Evolutionary conservation across 1,140 invertebrate genomes (phyloP).

Genomic region (Ostrea denselamellosa): DNA sequence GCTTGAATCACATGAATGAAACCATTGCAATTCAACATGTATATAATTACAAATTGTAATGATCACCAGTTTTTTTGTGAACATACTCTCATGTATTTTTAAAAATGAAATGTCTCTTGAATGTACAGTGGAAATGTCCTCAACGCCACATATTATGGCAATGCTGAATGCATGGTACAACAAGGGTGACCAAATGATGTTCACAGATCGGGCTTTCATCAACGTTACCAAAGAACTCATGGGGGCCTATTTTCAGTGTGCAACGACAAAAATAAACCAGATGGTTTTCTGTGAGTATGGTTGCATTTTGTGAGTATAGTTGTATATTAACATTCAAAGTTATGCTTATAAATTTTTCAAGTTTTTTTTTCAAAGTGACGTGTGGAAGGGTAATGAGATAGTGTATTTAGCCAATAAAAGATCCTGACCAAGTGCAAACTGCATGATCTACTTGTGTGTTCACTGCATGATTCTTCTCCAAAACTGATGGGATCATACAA

Average conservation of each 20-base stretch:
- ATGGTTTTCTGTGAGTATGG: slow-evolving; percentile 13
- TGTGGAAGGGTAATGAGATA: too few species aligned
- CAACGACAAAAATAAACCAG: not conserved
- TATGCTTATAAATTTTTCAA: too few species aligned
- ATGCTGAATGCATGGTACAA: not conserved
- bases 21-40: too few species aligned
- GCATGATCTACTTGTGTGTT: not conserved
- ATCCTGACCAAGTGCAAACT: too few species aligned
- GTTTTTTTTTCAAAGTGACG: too few species aligned
- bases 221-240: not conserved
- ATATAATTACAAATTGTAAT: not conserved
- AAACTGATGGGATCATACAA: not conserved
- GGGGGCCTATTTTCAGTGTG: not conserved
- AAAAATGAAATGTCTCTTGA: not conserved
- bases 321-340: not conserved
- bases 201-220: not conserved
- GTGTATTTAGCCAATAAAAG: too few species aligned
- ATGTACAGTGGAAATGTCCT: not conserved
- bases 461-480: not conserved
- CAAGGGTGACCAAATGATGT: not conserved
- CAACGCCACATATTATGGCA: not conserved
- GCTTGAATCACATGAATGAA: too few species aligned
- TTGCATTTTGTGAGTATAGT: not conserved
- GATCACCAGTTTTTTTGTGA: not conserved
- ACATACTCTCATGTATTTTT: not conserved